A percentile compares a stretch with the other conserved stretches of the same genome.
Evolutionary conservation across 2,113 vertebrate species (phyloP).

Genomic region (Dipodomys stephensi): DNA sequence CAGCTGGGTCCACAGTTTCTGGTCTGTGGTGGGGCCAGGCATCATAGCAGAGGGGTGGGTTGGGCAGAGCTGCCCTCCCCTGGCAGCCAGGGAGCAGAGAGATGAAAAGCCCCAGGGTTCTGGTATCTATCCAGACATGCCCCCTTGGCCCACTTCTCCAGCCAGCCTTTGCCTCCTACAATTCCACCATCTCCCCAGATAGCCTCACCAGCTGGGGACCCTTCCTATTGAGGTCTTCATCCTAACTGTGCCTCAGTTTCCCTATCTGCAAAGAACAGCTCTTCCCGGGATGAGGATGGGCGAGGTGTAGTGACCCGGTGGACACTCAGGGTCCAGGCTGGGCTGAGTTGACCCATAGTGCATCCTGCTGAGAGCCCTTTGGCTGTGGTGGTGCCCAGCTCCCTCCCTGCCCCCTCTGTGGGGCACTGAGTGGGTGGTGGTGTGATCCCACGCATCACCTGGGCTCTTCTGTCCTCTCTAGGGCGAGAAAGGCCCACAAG

Average conservation of each 20-base stretch:
- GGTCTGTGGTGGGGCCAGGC: not conserved
- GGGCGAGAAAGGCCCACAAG: slow-evolving; percentile 99
- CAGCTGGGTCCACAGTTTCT: no score
- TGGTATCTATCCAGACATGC: not conserved
- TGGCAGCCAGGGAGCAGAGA: not conserved
- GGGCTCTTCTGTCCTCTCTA: slow-evolving; percentile 71
- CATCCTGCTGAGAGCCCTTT: fast-evolving
- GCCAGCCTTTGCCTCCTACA: not conserved
- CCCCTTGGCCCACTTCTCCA: no score
- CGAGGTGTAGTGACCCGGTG: fast-evolving
- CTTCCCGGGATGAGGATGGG: not conserved
- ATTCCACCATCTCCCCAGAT: not conserved
- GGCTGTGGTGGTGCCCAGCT: not conserved
- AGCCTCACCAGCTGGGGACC: no score
- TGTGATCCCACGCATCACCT: fast-evolving
- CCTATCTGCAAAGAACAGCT: no score
- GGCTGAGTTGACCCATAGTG: fast-evolving
- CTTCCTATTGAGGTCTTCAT: no score
- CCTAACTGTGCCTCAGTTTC: not conserved
- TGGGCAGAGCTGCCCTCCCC: not conserved
- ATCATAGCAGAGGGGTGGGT: not conserved
- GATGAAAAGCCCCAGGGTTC: not conserved
- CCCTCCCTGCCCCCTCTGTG: no score
- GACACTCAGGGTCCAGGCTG: fast-evolving
- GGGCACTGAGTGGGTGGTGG: fast-evolving